Evolutionary conservation across 2,888 invertebrate genomes (phyloP).

Genomic region (Xestia xanthographa): DNA sequence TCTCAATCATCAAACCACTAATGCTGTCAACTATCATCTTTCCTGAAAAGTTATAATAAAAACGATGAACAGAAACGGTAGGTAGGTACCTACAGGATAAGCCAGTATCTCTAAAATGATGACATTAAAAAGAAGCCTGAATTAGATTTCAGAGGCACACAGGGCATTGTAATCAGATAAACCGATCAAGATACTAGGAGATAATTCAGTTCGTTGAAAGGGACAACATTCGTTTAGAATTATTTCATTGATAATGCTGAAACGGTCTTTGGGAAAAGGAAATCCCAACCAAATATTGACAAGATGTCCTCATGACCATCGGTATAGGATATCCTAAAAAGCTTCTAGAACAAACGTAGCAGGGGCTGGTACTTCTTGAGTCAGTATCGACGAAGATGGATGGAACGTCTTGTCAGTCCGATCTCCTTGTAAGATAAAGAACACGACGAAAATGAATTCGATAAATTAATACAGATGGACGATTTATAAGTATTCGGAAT

Average conservation of each 20-base stretch:
- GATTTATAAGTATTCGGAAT: background rate
- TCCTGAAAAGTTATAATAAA: too few species aligned
- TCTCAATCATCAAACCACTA: too few species aligned
- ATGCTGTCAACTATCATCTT: too few species aligned
- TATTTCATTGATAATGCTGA: background rate
- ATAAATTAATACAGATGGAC: slow-evolving; percentile 28
- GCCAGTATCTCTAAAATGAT: too few species aligned
- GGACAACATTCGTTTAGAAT: background rate
- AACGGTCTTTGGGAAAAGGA: background rate
- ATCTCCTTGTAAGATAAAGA: slow-evolving; percentile 50
- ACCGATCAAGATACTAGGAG: background rate
- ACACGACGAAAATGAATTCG: slow-evolving; percentile 53
- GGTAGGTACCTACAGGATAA: too few species aligned
- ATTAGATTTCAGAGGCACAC: background rate
- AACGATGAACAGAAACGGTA: too few species aligned
- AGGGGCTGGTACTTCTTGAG: slow-evolving; percentile 15
- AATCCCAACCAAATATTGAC: background rate
- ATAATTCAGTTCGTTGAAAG: background rate
- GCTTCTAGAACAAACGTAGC: slow-evolving; percentile 1
- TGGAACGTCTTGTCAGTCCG: slow-evolving; percentile 51
- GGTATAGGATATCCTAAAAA: background rate
- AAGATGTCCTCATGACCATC: background rate
- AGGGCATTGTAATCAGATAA: background rate
- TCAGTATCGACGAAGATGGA: slow-evolving; percentile 61
- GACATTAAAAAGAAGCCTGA: background rate